A percentile compares a stretch with the other conserved stretches of the same genome.
These are phyloP conservation scores for Falco rusticolus DNA, from an alignment of 2,797 vertebrate species.

Conservation along the genomic window DNA sequence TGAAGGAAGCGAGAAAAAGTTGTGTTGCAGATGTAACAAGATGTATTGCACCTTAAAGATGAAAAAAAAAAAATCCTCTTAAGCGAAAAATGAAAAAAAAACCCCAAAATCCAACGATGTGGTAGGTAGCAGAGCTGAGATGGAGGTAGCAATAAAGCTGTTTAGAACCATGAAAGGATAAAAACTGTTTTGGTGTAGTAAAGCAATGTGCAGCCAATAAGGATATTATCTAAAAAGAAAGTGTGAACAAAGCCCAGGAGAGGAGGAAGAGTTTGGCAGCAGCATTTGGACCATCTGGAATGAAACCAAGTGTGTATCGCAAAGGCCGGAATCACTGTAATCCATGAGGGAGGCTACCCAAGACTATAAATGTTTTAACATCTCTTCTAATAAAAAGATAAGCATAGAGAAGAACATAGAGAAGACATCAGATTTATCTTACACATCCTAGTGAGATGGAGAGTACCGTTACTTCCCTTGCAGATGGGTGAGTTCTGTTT, in stretches of 20 bases:
- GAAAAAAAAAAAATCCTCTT: neutral
- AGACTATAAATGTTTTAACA: neutral
- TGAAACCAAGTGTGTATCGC: neutral
- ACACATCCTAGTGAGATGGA: neutral
- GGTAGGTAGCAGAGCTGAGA: neutral
- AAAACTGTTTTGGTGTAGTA: neutral
- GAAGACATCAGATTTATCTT: neutral
- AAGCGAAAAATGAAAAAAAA: neutral
- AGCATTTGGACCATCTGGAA: neutral
- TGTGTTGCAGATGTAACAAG: neutral
- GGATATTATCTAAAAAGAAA: neutral
- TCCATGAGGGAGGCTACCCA: neutral
- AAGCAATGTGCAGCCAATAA: neutral
- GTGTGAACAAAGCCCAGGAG: neutral
- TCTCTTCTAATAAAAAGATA: neutral
- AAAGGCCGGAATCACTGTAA: neutral
- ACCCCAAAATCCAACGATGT: neutral
- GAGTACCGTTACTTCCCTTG: neutral
- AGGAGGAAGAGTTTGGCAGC: neutral
- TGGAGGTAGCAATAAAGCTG: neutral
- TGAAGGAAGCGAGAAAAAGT: neutral
- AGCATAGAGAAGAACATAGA: neutral
- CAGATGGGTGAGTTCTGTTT: neutral
- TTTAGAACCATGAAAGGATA: neutral
- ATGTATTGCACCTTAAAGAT: neutral